Evolutionary conservation across 1,140 invertebrate species (phyloP), one percentile per base, ranked within the genome.

Genomic region (Solen grandis): DNA sequence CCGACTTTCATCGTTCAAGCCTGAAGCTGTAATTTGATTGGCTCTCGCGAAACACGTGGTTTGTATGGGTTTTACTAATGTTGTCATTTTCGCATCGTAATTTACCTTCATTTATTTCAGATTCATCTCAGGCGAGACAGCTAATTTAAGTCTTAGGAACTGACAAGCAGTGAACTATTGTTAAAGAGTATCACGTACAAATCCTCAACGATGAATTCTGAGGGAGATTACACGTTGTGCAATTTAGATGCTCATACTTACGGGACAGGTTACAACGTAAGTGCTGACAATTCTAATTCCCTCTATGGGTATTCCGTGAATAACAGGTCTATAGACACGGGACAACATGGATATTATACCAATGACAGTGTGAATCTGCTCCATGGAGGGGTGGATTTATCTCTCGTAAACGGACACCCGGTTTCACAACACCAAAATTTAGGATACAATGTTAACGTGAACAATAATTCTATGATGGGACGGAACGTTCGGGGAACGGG

Each of bases 81-180:
- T 83, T 88, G 88, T 88, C 87, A 88, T 84, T 83, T 85, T 86
- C 80, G 66, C 81, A 72, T 86, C 82, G 87, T 89, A 89, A 89
- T 88, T 89, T 85, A 89, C 85, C 83, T 88, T 87, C 88, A 89
- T 89, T 88, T 89, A 89, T 89, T 89, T 89, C 85, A 89, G 87
- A 88, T 89, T 87, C 87, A 89, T 89, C 87, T 88, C 81, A 66
- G 41, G 74, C 86, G 85, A 86, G 88, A 89, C 87, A 88, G 87
- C 80, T 85, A 88, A 88, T 88, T 89, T 87, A 81, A 83, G 83
- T 79, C 83, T 84, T 78, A 69, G 75, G 33, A 78, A 59, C 57
- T 78, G 75, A 78, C 75, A 78, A 54, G 63, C n/a, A 69, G 31
- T 57, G 8, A 78, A 50, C 54, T 33, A 66, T 78, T 69, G 63